A percentile compares a stretch with the other conserved stretches of the same genome.
Conservation (phyloP, 2,797 vertebrate species). For the Fistularia tabacaria region DNA sequence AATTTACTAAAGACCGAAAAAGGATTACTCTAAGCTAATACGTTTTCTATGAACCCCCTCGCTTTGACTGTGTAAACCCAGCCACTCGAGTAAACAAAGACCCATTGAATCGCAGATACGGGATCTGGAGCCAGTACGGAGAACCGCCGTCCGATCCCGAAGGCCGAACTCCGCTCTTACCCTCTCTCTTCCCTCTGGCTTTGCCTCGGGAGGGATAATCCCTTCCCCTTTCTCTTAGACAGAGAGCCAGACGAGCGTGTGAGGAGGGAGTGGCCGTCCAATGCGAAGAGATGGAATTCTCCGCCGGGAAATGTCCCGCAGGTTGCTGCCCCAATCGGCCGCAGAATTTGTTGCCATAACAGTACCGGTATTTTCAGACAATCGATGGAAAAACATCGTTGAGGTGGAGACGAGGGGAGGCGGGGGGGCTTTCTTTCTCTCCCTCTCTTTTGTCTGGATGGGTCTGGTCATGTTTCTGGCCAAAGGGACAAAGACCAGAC, state of each 20-base stretch:
- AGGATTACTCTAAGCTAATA: constrained; percentile 59
- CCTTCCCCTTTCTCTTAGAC: constrained; percentile 30
- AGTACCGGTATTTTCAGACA: constrained; percentile 33
- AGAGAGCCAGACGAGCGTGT: constrained; percentile 39
- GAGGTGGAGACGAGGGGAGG: constrained; percentile 6
- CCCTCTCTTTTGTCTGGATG: constrained; percentile 32
- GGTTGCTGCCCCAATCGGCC: constrained; percentile 33
- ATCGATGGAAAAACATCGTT: constrained; percentile 20
- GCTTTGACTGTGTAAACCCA: constrained; percentile 57
- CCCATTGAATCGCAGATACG: constrained; percentile 52
- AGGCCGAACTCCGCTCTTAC: constrained; percentile 26
- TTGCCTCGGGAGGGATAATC: constrained; percentile 26
- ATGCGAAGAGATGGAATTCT: constrained; percentile 43
- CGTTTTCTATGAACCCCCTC: constrained; percentile 62
- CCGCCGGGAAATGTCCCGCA: constrained; percentile 48
- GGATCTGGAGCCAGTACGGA: constrained; percentile 54
- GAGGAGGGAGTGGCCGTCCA: constrained; percentile 35
- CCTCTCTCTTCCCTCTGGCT: constrained; percentile 27
- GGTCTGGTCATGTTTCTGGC: constrained; percentile 33
- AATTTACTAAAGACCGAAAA: constrained; percentile 59
- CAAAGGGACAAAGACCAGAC: constrained; percentile 50
- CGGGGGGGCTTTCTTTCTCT: too few species aligned
- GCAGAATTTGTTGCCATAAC: constrained; percentile 28
- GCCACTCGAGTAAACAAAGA: constrained; percentile 59
- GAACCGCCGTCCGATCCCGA: constrained; percentile 52